phyloP scores from a whole-genome alignment of 2,797 vertebrate genomes.

The Rhynchonycteris naso region DNA sequence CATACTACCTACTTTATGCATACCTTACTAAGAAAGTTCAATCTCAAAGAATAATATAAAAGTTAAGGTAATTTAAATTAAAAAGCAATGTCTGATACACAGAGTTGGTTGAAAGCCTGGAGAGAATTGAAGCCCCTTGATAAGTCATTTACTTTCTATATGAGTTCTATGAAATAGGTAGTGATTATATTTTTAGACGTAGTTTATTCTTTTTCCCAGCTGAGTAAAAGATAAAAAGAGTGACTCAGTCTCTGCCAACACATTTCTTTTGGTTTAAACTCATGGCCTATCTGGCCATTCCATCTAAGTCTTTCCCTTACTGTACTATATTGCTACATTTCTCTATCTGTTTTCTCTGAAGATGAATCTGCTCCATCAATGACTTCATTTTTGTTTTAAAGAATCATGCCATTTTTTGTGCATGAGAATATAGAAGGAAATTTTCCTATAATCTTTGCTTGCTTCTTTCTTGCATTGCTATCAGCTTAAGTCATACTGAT shows the following conservation, averaged over 20 bases:
- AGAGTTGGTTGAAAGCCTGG: not conserved
- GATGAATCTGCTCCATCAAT: not conserved
- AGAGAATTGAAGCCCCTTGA: not conserved
- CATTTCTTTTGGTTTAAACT: constrained; percentile 40
- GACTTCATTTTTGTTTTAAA: constrained; percentile 59
- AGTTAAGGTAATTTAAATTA: not conserved
- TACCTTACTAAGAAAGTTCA: not conserved
- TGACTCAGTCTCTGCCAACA: constrained; percentile 21
- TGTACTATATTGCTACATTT: not conserved
- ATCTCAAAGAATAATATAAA: not conserved
- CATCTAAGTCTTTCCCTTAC: not conserved
- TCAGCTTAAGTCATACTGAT: not conserved
- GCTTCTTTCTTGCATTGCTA: not conserved
- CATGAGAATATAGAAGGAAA: not conserved
- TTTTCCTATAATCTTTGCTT: not conserved
- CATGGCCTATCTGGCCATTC: not conserved
- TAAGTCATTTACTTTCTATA: not conserved
- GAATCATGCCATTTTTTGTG: constrained; percentile 16
- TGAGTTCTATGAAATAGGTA: constrained; percentile 40
- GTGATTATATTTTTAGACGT: constrained; percentile 54
- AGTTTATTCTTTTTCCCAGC: constrained; percentile 40
- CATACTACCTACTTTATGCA: not conserved
- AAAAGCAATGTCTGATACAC: not conserved
- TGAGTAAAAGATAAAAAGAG: constrained; percentile 38
- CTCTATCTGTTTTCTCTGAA: constrained; percentile 3